A percentile compares a stretch with the other conserved stretches of the same genome.
Evolutionary conservation across 1,140 invertebrate genomes (phyloP).

Genomic region (Pantala flavescens): DNA sequence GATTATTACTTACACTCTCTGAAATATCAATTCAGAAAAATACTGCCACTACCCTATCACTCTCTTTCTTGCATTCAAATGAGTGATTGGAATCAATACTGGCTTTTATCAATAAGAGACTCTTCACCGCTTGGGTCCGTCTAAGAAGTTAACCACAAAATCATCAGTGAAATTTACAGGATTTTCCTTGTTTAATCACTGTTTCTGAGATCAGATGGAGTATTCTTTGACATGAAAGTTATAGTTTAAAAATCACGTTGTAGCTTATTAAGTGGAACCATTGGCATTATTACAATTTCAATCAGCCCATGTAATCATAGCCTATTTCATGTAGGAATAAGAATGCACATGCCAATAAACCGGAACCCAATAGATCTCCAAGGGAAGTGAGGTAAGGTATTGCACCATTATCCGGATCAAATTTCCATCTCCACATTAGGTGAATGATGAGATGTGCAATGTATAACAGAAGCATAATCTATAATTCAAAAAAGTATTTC

Average conservation of each 20-base stretch:
- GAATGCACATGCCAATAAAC: slow-evolving; percentile 75
- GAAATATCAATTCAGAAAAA: too few relatives aligned
- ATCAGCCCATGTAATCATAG: background rate
- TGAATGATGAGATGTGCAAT: slow-evolving; percentile 79
- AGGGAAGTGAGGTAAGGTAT: slow-evolving; percentile 92
- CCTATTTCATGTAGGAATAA: slow-evolving; percentile 61
- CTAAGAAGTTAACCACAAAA: background rate
- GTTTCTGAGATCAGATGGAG: background rate
- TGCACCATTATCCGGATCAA: slow-evolving; percentile 94
- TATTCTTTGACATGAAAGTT: background rate
- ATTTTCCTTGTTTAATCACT: background rate
- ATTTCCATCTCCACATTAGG: slow-evolving; percentile 79
- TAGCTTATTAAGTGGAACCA: background rate
- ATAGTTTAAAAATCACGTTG: background rate
- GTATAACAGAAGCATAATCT: slow-evolving; percentile 71
- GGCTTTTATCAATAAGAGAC: background rate
- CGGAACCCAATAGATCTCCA: slow-evolving; percentile 84
- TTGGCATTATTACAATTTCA: background rate
- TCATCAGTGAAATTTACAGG: too few relatives aligned
- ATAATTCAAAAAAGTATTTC: slow-evolving; percentile 30
- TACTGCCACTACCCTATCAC: too few relatives aligned
- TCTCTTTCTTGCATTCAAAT: too few relatives aligned
- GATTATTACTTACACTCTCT: too few relatives aligned
- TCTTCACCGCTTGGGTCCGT: background rate
- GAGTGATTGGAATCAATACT: background rate